Conservation (phyloP, 2,113 vertebrate species). For the Brienomyrus longianalis region DNA sequence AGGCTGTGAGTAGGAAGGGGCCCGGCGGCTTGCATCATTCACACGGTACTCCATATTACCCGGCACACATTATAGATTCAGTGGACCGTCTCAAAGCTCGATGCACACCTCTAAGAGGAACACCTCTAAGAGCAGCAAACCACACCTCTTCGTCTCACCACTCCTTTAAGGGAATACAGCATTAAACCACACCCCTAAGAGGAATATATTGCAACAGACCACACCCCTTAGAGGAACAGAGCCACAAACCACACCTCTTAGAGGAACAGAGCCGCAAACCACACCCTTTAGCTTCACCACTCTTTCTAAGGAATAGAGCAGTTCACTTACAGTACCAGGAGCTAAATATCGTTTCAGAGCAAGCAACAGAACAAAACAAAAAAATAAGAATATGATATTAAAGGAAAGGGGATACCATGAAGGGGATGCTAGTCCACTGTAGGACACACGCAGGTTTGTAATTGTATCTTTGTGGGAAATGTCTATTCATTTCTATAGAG, state of each 20-base stretch:
- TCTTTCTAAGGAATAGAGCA: not conserved
- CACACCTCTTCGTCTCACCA: not conserved
- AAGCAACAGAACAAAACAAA: not conserved
- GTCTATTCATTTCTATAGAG: too few relatives aligned
- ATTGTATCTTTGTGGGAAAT: too few relatives aligned
- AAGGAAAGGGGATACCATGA: not conserved
- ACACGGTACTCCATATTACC: not conserved
- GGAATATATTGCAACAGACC: not conserved
- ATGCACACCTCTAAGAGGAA: too few relatives aligned
- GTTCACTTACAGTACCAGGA: not conserved
- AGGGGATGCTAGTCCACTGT: not conserved
- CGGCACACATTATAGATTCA: not conserved
- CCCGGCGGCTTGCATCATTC: not conserved
- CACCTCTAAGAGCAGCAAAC: too few relatives aligned
- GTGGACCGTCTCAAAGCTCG: not conserved
- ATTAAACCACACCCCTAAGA: not conserved
- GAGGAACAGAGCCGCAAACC: not conserved
- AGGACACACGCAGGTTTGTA: not conserved
- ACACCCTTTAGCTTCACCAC: not conserved
- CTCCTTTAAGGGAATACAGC: not conserved
- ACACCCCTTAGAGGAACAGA: not conserved
- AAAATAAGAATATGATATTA: not conserved
- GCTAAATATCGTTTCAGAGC: not conserved
- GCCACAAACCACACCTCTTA: too few relatives aligned
- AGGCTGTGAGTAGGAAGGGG: not conserved